Evolutionary conservation across 2,888 invertebrate genomes (phyloP).

Genomic region (Tenthredo livida): DNA sequence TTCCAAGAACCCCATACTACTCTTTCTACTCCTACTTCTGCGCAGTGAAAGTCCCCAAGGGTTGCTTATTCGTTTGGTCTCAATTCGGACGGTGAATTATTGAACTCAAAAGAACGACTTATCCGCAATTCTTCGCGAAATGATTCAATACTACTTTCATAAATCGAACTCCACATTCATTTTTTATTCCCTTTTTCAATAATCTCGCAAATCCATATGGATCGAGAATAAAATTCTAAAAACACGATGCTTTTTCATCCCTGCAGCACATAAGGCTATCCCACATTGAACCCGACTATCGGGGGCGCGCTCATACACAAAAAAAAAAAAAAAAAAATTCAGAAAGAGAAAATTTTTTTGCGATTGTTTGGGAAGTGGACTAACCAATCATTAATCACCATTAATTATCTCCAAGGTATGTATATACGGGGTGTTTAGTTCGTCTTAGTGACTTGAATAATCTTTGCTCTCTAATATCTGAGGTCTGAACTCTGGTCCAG

Average conservation of each 20-base stretch:
- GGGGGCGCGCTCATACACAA: background rate
- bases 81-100: constrained; percentile 27
- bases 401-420: constrained; percentile 17
- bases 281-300: background rate
- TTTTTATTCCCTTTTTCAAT: background rate
- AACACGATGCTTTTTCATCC: background rate
- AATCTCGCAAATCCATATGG: background rate
- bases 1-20: background rate
- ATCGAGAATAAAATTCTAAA: background rate
- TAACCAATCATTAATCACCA: constrained; percentile 18
- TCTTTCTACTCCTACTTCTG: background rate
- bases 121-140: background rate
- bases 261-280: too few species aligned
- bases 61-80: background rate
- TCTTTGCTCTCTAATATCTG: too few species aligned
- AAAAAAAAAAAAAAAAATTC: background rate
- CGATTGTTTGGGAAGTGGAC: constrained; percentile 21
- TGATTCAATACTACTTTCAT: background rate
- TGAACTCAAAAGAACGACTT: constrained; percentile 5
- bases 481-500: background rate
- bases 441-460: background rate
- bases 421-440: constrained; percentile 12
- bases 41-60: constrained; percentile 9
- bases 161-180: background rate
- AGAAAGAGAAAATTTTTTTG: background rate